Evolutionary conservation across 2,797 vertebrate genomes (phyloP).

Genomic region (Remorina albescens): DNA sequence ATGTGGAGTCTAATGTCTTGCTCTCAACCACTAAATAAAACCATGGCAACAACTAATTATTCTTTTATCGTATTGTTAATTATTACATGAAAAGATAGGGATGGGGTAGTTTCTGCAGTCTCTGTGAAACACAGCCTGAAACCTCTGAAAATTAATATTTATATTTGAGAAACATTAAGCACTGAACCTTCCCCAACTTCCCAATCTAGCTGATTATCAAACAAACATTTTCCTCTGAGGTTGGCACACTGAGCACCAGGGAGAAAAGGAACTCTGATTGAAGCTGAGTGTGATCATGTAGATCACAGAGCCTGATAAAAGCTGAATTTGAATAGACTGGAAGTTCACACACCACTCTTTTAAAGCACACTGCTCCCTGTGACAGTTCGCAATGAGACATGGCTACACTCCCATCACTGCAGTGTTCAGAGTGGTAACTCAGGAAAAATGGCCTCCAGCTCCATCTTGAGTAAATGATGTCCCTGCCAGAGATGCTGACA

Average conservation of each 20-base stretch:
- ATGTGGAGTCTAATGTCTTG: neutral
- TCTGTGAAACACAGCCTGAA: neutral
- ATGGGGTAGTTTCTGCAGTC: neutral
- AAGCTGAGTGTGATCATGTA: neutral
- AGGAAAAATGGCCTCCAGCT: constrained; percentile 31
- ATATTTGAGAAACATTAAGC: neutral
- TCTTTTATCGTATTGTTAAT: neutral
- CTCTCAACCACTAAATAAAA: neutral
- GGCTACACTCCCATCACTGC: constrained; percentile 19
- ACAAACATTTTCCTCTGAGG: neutral
- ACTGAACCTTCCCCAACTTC: neutral
- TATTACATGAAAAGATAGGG: neutral
- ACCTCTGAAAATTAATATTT: neutral
- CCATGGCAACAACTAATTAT: neutral
- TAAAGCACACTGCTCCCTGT: constrained; percentile 22
- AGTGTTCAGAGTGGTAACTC: neutral
- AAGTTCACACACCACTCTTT: constrained; percentile 57
- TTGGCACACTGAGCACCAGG: constrained; percentile 38
- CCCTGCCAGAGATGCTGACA: constrained; percentile 47
- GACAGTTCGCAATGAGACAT: constrained; percentile 32
- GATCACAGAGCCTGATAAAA: constrained; percentile 46
- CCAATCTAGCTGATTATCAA: neutral
- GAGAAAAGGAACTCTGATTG: constrained; percentile 15
- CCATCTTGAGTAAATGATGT: constrained; percentile 37
- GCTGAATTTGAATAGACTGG: constrained; percentile 51